Evolutionary conservation across 2,888 invertebrate species (phyloP).

Genomic region (Acleris sparsana): DNA sequence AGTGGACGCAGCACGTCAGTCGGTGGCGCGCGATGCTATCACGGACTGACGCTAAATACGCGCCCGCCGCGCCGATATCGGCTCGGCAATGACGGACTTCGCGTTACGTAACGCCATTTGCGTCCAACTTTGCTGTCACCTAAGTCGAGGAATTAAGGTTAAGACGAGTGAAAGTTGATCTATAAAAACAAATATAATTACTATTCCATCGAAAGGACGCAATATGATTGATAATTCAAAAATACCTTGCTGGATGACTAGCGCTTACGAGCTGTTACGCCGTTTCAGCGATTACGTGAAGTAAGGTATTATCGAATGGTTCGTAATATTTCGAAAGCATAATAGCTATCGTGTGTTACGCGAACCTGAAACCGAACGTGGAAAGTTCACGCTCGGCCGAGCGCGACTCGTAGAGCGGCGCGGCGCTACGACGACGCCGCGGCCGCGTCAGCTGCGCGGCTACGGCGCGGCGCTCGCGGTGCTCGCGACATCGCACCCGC

Average conservation of each 20-base stretch:
- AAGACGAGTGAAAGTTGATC: slow-evolving; percentile 53
- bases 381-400: slow-evolving; percentile 78
- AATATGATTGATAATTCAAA: slow-evolving; percentile 33
- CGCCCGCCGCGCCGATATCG: slow-evolving; percentile 74
- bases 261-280: slow-evolving; percentile 48
- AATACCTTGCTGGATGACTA: slow-evolving; percentile 30
- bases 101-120: slow-evolving; percentile 73
- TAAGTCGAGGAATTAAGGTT: slow-evolving; percentile 53
- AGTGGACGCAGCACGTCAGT: slow-evolving; percentile 50
- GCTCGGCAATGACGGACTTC: slow-evolving; percentile 74
- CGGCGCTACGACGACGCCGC: slow-evolving; percentile 35
- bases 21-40: slow-evolving; percentile 71
- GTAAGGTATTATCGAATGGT: slow-evolving; percentile 68
- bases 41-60: slow-evolving; percentile 81
- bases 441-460: slow-evolving; percentile 3
- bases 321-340: slow-evolving; percentile 79
- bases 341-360: slow-evolving; percentile 77
- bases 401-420: slow-evolving; percentile 54
- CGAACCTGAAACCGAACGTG: slow-evolving; percentile 79
- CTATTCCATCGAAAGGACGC: slow-evolving; percentile 34
- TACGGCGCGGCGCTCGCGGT: not conserved
- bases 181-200: slow-evolving; percentile 41
- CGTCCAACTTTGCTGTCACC: slow-evolving; percentile 66
- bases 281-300: slow-evolving; percentile 68
- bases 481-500: slow-evolving; percentile 11